Evolutionary conservation across 30 jellyfish, hydroid and myxozoan species (phyloP).

Genomic region (Turritopsis dohrnii): DNA sequence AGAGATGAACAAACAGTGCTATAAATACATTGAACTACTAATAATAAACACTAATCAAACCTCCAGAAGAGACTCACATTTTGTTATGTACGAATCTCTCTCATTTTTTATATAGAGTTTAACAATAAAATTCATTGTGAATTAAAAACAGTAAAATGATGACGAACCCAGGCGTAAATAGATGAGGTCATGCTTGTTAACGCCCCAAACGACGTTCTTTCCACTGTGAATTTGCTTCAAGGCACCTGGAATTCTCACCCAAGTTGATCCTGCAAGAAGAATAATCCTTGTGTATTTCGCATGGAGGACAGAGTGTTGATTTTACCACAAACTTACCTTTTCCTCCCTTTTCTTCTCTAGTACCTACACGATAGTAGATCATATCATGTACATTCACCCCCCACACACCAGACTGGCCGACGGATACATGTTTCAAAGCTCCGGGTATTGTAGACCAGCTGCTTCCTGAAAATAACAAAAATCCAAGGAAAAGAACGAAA

Average conservation of each 20-base stretch:
- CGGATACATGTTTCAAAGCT: constrained; percentile 10
- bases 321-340: not conserved
- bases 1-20: too few relatives aligned
- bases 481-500: not conserved
- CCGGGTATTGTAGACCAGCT: constrained; percentile 3
- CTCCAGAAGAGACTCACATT: too few relatives aligned
- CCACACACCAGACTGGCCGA: constrained; percentile 14
- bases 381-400: constrained; percentile 17
- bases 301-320: too few relatives aligned
- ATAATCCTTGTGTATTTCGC: too few relatives aligned
- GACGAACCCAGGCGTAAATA: not conserved
- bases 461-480: not conserved
- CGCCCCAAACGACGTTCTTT: constrained; percentile 7
- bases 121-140: too few relatives aligned
- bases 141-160: not conserved
- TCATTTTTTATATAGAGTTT: too few relatives aligned
- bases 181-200: not conserved
- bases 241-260: not conserved
- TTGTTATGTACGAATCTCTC: too few relatives aligned
- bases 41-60: too few relatives aligned
- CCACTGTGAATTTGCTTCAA: constrained; percentile 13
- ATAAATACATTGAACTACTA: too few relatives aligned
- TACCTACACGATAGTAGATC: constrained; percentile 2
- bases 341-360: not conserved
- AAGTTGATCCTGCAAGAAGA: not conserved